Evolutionary conservation across 2,888 invertebrate species (phyloP), one percentile per base, ranked within the genome.

Genomic region (Sycophila texana): DNA sequence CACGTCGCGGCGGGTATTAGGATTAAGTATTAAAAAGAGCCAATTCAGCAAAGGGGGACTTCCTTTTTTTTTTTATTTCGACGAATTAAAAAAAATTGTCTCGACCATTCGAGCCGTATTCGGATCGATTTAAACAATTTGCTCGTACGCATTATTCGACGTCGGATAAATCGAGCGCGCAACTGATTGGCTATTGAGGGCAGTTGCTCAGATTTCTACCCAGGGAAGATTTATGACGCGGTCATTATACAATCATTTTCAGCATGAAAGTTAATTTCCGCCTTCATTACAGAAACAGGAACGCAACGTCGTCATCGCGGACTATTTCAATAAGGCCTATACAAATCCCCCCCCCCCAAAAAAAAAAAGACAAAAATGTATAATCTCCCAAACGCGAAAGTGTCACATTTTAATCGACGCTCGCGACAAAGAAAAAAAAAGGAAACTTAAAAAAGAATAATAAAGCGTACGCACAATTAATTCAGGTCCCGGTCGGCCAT

Each of bases 131-230:
- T 39, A 66, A 60, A 16, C n/a, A 66, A 74, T 55, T 14, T 16
- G 47, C 60, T 20, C 13, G 18, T 74, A 47, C 47, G 22, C 18
- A 22, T 53, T 65, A 53, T 65, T 65, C 49, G 74, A 74, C 57
- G 74, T 60, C 51, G 26, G 57, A 20, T 49, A 57, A 65, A 74
- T 66, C 30, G 55, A 22, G 49, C 65, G 55, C 73, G 12, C 39
- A 49, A 66, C 39, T 74, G 55, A 66, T 74, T 66, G 66, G 47
- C 49, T 47, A 74, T 74, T 66, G 66, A 58, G 74, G 74, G 13
- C 74, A 74, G 39, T 55, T 47, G 65, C 57, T 66, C 22, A 20
- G 58, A 71, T 71, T 71, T 57, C 60, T 49, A 71, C 7, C 16
- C 47, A 13, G 20, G 60, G 60, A n/a, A 58, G 39, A 70, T 58